Base-by-base conservation (phyloP, 1,140 invertebrate genomes). In the Ditylenchus dipsaci region DNA sequence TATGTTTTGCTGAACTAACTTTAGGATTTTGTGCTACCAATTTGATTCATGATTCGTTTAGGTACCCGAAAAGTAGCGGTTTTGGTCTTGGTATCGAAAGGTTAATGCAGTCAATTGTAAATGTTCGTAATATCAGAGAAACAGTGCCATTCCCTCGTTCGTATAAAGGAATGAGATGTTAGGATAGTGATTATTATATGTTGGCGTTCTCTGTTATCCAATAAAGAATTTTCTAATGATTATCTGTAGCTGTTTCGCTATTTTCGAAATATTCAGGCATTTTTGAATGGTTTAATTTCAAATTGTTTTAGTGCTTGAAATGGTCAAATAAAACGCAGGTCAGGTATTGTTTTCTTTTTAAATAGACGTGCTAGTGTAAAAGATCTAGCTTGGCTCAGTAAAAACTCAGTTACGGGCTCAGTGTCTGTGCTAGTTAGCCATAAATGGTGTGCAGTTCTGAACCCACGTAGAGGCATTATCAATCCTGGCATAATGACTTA, bases 61-160 rank as follows among this genome's bases (percentile, higher is more conserved):
- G 94, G 1, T 89, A 90, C 74, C 88, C 91, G 58, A 88, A 91
- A 0, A 93, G 92, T 43, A 92, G 89, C 21, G 95, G 95, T 0
- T 97, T 92, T 87, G 95, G 95, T 59, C 86, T 97, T 79, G 95
- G 95, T 11, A 90, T 97, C 81, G 95, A 98, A 83, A 87, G 95
- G 82, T 89, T 90, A 76, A 82, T 97, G 60, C 91, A 94, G 85
- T 87, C 89, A 53, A 60, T 95, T 1, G 87, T 92, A 57, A 88
- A 88, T 47, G 88, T 92, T 47, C 80, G 85, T 29, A 96, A 93
- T 83, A 95, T 97, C 69, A 92, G 91, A 85, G 94, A 97, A 82
- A 89, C 90, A 9, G 88, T 94, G 78, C 90, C 93, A n/a, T 97
- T 95, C 86, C 93, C 94, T 13, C 87, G 94, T 73, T 93, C 90